phyloP scores from a whole-genome alignment of 2,888 invertebrate species.

The Drosophila diplacantha region DNA sequence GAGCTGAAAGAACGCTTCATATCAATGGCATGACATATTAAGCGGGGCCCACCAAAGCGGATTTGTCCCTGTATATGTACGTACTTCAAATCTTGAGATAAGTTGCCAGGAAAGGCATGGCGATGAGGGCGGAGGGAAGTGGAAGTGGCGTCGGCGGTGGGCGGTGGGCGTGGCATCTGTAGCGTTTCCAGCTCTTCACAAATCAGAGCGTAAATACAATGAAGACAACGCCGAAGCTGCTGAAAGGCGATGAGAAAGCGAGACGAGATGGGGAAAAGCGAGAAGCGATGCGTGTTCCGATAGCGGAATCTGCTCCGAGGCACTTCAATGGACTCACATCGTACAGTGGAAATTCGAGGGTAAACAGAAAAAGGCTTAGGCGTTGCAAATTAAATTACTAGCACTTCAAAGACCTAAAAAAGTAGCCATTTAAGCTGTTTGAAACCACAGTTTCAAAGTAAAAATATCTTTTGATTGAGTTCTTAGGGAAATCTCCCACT shows the following conservation, averaged over 20 bases:
- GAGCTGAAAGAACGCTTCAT: slow-evolving; percentile 41
- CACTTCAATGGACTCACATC: slow-evolving; percentile 29
- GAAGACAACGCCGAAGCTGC: slow-evolving; percentile 50
- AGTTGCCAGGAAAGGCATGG: slow-evolving; percentile 1
- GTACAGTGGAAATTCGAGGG: slow-evolving; percentile 19
- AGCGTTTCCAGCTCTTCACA: slow-evolving; percentile 52
- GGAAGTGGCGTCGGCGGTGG: not conserved
- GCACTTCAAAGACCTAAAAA: not conserved
- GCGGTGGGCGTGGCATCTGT: slow-evolving; percentile 17
- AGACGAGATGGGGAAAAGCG: slow-evolving; percentile 32
- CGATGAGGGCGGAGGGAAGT: not conserved
- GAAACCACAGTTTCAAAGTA: too few species aligned
- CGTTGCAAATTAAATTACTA: not conserved
- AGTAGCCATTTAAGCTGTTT: accelerated
- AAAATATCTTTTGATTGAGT: not conserved
- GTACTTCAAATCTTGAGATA: slow-evolving; percentile 37
- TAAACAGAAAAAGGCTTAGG: not conserved
- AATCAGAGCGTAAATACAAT: slow-evolving; percentile 69
- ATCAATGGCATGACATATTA: slow-evolving; percentile 64
- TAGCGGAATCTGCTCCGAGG: slow-evolving; percentile 32
- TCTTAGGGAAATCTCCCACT: not conserved
- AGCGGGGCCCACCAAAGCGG: slow-evolving; percentile 55
- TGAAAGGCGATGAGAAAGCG: slow-evolving; percentile 29
- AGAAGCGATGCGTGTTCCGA: slow-evolving; percentile 47
- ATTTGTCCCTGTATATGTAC: slow-evolving; percentile 43